Conservation (phyloP, 2,888 invertebrate species). For the Leptopilina syphax region DNA sequence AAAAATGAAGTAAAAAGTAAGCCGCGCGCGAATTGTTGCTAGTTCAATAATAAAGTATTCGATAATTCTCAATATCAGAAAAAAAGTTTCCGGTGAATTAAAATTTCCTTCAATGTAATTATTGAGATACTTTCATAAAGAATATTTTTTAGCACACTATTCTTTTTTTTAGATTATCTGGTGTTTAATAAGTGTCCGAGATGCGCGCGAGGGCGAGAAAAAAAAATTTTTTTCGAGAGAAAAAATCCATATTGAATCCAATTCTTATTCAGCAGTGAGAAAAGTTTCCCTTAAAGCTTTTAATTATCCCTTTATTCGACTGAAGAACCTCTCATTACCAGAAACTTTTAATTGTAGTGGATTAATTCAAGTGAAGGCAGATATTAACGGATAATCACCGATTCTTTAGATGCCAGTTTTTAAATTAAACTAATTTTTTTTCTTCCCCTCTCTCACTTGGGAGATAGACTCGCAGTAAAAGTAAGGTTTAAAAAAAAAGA, state of each 20-base stretch:
- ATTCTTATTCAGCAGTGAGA: conserved; percentile 7
- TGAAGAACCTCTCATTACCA: conserved; percentile 9
- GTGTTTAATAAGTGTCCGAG: not conserved
- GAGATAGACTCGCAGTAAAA: not conserved
- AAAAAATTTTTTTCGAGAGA: not conserved
- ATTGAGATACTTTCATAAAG: not conserved
- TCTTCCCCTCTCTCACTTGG: no score
- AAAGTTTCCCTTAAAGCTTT: conserved; percentile 10
- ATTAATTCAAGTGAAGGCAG: conserved; percentile 5
- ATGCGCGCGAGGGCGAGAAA: not conserved
- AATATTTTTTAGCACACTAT: not conserved
- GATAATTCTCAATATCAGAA: no score
- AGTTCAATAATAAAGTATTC: no score
- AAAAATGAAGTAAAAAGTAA: no score
- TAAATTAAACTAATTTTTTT: not conserved
- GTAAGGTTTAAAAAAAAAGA: no score
- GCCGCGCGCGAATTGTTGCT: no score
- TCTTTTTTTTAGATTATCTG: not conserved
- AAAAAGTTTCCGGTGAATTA: not conserved
- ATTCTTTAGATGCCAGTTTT: conserved; percentile 3
- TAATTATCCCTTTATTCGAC: conserved; percentile 6
- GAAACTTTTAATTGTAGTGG: conserved; percentile 14
- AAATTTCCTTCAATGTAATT: not conserved
- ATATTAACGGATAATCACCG: conserved; percentile 14
- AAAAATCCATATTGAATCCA: conserved; percentile 1